Percentiles rank a stretch among this genome's conserved stretches.
These are phyloP conservation scores for Gorilla gorilla DNA, from an alignment of 2,113 vertebrate species.

Conservation along the genomic window DNA sequence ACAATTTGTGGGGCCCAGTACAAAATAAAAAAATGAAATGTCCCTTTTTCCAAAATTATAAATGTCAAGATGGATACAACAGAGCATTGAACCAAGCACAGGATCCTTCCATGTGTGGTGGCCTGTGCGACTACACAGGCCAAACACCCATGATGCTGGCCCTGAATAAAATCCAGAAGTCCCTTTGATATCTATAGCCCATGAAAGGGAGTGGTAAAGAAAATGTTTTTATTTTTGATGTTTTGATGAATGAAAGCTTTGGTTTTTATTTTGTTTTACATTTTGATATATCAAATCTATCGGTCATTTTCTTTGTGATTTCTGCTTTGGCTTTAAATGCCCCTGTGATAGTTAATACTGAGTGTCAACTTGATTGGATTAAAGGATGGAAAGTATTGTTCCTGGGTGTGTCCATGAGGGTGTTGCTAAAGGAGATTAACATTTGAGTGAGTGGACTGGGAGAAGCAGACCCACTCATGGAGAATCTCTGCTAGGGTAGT, in stretches of 20 bases:
- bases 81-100: background rate
- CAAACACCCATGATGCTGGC: background rate
- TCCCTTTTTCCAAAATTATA: background rate
- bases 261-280: background rate
- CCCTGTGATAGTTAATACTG: too few species aligned
- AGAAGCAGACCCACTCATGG: too few species aligned
- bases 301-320: slow-evolving; percentile 18
- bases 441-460: too few species aligned
- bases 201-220: background rate
- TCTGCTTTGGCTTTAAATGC: background rate
- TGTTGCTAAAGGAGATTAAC: too few species aligned
- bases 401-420: too few species aligned
- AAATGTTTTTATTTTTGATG: slow-evolving; percentile 1
- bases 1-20: background rate
- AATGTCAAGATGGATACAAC: background rate
- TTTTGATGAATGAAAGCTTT: background rate
- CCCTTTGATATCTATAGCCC: background rate
- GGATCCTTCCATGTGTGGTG: background rate
- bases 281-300: background rate
- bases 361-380: too few species aligned
- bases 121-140: background rate
- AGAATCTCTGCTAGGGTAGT: too few species aligned
- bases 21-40: background rate
- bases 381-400: too few species aligned
- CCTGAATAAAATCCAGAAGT: background rate